These are phyloP conservation scores for Quadroppia sp. DNA, from an alignment of 2,888 invertebrate species.

Conservation along the genomic window DNA sequence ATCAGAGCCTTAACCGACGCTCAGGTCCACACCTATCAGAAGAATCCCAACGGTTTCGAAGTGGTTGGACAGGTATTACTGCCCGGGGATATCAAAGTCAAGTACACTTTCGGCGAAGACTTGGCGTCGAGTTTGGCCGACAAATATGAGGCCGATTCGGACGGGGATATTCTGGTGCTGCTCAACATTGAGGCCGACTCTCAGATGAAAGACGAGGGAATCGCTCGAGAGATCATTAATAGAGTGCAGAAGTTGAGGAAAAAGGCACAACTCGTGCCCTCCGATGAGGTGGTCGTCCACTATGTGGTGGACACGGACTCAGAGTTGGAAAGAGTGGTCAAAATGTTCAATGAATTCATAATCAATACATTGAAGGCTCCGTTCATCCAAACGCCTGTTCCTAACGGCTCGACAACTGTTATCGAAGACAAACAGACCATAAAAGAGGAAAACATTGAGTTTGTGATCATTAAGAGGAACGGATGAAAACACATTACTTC, in stretches of 20 bases:
- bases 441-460: constrained; percentile 31
- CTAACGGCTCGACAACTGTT: constrained; percentile 58
- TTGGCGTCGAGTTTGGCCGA: constrained; percentile 61
- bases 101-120: constrained; percentile 66
- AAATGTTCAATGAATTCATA: constrained; percentile 70
- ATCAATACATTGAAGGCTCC: constrained; percentile 75
- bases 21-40: constrained; percentile 71
- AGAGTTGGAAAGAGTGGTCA: constrained; percentile 60
- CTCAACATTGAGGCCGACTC: constrained; percentile 84
- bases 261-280: constrained; percentile 84
- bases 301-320: constrained; percentile 54
- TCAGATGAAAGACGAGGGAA: constrained; percentile 86
- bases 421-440: constrained; percentile 62
- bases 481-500: no score
- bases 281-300: constrained; percentile 79
- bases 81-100: constrained; percentile 73
- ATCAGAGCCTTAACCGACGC: constrained; percentile 72
- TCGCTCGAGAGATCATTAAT: constrained; percentile 87
- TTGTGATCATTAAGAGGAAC: background rate
- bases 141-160: constrained; percentile 83
- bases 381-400: constrained; percentile 59
- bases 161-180: constrained; percentile 79
- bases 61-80: constrained; percentile 72
- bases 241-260: constrained; percentile 93
- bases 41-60: constrained; percentile 63